These are phyloP conservation scores for Chanos chanos DNA, from an alignment of 2,797 vertebrate species.

Conservation along the genomic window DNA sequence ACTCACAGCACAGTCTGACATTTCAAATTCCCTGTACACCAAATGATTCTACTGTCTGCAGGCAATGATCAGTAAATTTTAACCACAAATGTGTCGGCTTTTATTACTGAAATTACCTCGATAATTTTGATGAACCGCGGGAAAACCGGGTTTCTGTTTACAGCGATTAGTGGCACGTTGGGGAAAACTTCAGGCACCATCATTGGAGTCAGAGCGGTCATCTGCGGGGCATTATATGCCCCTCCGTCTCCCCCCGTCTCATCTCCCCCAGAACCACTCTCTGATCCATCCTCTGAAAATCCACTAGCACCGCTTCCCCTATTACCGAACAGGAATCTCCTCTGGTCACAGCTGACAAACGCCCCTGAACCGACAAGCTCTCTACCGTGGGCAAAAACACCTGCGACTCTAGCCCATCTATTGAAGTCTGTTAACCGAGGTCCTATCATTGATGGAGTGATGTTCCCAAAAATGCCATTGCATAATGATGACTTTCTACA, in stretches of 20 bases:
- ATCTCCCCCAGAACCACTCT: conserved; percentile 66
- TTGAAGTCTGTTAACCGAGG: conserved; percentile 24
- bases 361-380: not conserved
- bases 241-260: conserved; percentile 66
- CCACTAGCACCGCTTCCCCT: conserved; percentile 52
- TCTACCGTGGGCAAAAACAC: not conserved
- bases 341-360: conserved; percentile 12
- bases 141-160: conserved; percentile 84
- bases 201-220: conserved; percentile 89
- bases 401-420: conserved; percentile 51
- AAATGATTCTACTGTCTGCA: too few relatives aligned
- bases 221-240: conserved; percentile 65
- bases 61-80: not conserved
- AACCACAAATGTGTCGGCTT: not conserved
- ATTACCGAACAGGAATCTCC: conserved; percentile 58
- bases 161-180: conserved; percentile 88
- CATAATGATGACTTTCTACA: conserved; percentile 15
- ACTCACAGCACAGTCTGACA: too few relatives aligned
- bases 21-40: too few relatives aligned
- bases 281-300: conserved; percentile 66
- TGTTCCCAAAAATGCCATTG: not conserved
- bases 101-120: conserved; percentile 74
- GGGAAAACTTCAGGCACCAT: conserved; percentile 91
- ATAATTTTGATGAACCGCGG: conserved; percentile 97
- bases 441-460: conserved; percentile 28